These are phyloP conservation scores for Phyllostomus hastatus DNA, from an alignment of 2,113 vertebrate genomes.

Conservation along the genomic window DNA sequence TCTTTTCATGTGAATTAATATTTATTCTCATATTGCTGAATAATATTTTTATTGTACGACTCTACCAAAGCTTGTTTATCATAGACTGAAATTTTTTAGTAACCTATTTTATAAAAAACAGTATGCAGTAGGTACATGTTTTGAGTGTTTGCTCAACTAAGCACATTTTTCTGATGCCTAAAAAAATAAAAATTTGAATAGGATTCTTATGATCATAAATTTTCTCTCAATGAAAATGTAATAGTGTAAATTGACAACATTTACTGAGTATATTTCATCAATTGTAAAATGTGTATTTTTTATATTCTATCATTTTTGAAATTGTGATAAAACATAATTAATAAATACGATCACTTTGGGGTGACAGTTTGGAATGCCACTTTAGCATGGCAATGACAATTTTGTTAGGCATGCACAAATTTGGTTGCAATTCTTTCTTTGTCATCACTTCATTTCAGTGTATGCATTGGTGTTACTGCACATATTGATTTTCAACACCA, in stretches of 20 bases:
- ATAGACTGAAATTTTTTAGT: neutral
- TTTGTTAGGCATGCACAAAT: neutral
- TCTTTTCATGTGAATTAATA: neutral
- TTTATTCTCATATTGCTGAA: neutral
- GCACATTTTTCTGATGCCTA: neutral
- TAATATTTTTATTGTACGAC: neutral
- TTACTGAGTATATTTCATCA: neutral
- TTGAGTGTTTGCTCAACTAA: neutral
- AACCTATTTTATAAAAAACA: neutral
- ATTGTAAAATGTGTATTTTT: neutral
- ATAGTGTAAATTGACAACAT: neutral
- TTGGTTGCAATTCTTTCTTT: conserved; percentile 5
- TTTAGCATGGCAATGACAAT: neutral
- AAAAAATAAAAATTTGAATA: neutral
- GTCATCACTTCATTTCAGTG: neutral
- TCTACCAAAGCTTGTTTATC: neutral
- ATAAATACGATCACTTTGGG: neutral
- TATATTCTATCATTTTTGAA: neutral
- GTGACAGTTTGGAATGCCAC: neutral
- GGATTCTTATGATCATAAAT: neutral
- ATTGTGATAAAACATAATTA: neutral
- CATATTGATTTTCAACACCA: neutral
- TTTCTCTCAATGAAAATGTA: neutral
- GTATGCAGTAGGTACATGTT: neutral
- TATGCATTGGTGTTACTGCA: neutral